Evolutionary conservation across 1,140 invertebrate species (phyloP), one percentile per base, ranked within the genome.

Genomic region (Zaprionus ornatus): DNA sequence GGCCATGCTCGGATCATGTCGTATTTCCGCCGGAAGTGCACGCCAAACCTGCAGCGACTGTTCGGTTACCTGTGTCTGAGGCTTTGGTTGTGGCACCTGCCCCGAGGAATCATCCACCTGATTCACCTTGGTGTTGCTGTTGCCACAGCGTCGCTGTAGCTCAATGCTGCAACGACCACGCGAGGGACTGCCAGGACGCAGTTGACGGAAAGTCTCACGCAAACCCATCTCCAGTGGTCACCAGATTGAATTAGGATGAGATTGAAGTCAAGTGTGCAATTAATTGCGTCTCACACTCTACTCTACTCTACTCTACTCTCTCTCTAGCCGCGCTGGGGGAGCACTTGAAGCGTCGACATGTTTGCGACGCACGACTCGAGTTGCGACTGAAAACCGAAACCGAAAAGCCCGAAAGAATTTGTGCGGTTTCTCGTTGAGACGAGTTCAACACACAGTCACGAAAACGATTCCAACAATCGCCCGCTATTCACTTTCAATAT

Each of bases 11-110:
- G 95, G 95, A 90, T 95, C 95, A 79, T 94, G 93, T 32, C 95
- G 94, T 77, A 95, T 94, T 42, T 94, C 93, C 54, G 95, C 94
- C 0, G 95, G 95, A 10, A 95, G 90, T 29, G 94, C 93, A 21
- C 94, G 92, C 95, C 95, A 95, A 17, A 95, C 93, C 64, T 94
- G 94, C 13, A 95, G 75, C 13, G 95, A 93, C 7, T 95, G 94
- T 2, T 95, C 94, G 2, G 95, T 94, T 67, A 95, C 91, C 80
- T 94, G 94, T 1, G 79, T 70, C 40, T 60, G 27, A 19, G 54
- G 69, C 3, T 48, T 19, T 17, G n/a, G 1, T n/a, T 17, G 40
- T 3, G 40, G 7, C n/a, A 45, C 0, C 7, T 45, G n/a, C 2
- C n/a, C 40, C 3, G 40, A 17, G 40, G 40, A 17, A 45, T 45